Evolutionary conservation across 2,113 vertebrate species (phyloP), one percentile per base, ranked within the genome.

Genomic region (Zosterops hypoxanthus): DNA sequence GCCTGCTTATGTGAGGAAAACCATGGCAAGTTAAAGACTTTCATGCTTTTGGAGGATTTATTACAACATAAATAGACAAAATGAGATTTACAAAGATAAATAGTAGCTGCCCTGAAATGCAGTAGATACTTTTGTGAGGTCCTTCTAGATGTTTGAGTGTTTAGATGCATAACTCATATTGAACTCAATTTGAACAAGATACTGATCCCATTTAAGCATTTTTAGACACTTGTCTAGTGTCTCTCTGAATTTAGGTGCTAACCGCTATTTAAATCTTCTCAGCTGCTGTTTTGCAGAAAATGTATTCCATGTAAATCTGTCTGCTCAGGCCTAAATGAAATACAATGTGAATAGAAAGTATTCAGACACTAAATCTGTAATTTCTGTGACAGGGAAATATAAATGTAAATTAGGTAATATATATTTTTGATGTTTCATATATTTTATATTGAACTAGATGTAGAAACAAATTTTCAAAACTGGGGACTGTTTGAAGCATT

Each of bases 231-330:
- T 84, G 80, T 72, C 52, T 83, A 19, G 61, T 24, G 16, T 47
- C 11, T 76, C n/a, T 82, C 88, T 88, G 60, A 71, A 64, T 86
- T 88, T 94, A 89, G 73, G 65, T 86, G 81, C 61, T 82, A 81
- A 81, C 80, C 77, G 63, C 71, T 94, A 82, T 95, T 95, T 89
- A 92, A 96, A 89, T 92, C 86, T 89, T 76, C n/a, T 89, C 69
- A 93, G 76, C 60, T 88, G 64, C 55, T 81, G 17, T 94, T 90
- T 87, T 90, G 53, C 56, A 65, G 83, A 53, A 95, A 91, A 57
- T 57, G 31, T 78, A 69, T 76, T 91, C 49, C 46, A 24, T 76
- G 50, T 87, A 76, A 85, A 85, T 90, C 71, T 1, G 1, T 89
- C 57, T 91, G 39, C 18, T 95, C 44, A 84, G 56, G 29, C 28